These are phyloP conservation scores for Axis porcinus DNA, from an alignment of 2,113 vertebrate genomes.

Conservation along the genomic window DNA sequence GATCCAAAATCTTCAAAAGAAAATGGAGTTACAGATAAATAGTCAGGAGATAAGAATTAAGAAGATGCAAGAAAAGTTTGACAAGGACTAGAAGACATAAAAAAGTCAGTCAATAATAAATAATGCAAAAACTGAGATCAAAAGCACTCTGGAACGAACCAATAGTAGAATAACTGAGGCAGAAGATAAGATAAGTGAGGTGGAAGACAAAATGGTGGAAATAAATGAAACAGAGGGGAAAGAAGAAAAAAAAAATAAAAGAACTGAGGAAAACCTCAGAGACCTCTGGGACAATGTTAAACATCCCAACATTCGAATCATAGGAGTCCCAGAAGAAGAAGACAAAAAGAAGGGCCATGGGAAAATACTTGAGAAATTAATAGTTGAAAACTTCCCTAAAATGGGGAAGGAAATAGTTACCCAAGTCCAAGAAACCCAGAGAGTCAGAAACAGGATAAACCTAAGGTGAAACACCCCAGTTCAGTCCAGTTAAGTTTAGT, in stretches of 20 bases:
- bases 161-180: not conserved
- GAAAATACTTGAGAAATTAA: not conserved
- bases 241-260: not conserved
- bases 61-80: not conserved
- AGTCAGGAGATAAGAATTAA: not conserved
- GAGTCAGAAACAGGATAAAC: not conserved
- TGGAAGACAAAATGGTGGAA: not conserved
- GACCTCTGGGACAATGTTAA: not conserved
- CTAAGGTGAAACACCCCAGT: not conserved
- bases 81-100: not conserved
- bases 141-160: not conserved
- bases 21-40: not conserved
- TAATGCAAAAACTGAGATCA: not conserved
- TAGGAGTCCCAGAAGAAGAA: not conserved
- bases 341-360: not conserved
- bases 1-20: not conserved
- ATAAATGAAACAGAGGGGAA: not conserved
- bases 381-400: not conserved
- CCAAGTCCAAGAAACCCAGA: not conserved
- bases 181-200: not conserved
- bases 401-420: not conserved
- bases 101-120: not conserved
- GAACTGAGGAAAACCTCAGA: not conserved
- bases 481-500: too few relatives aligned
- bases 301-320: not conserved